Conservation (phyloP, 2,888 invertebrate genomes). For the Meta bourneti region DNA sequence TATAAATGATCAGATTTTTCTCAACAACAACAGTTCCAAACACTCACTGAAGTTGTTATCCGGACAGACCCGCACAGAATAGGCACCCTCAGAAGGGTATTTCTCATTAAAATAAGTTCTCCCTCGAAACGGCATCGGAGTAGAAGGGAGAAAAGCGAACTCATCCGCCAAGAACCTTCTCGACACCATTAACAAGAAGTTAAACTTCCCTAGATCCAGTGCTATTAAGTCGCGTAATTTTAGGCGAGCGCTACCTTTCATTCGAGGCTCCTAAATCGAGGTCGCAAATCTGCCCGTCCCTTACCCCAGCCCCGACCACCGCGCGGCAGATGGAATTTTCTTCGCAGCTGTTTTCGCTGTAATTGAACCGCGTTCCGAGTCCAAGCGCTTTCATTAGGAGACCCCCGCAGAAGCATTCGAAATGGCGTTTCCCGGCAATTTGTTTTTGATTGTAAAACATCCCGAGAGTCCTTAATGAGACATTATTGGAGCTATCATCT, state of each 20-base stretch:
- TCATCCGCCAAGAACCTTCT: not conserved
- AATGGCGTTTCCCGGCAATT: not conserved
- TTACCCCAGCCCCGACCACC: not conserved
- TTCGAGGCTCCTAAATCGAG: slow-evolving; percentile 10
- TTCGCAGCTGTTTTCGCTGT: slow-evolving; percentile 1
- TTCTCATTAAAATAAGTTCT: too few species aligned
- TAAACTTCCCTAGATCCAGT: not conserved
- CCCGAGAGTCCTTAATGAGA: not conserved
- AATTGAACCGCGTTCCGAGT: slow-evolving; percentile 27
- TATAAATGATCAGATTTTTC: too few species aligned
- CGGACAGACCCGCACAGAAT: too few species aligned
- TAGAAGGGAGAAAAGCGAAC: not conserved
- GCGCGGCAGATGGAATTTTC: slow-evolving; percentile 2
- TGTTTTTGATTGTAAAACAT: not conserved
- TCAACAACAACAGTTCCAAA: too few species aligned
- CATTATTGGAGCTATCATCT: not conserved
- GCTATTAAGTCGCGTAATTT: slow-evolving; percentile 5
- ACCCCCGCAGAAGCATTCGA: slow-evolving; percentile 6
- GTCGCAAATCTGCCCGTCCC: not conserved
- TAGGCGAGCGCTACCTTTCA: not conserved
- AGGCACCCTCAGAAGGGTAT: too few species aligned
- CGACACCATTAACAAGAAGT: slow-evolving; percentile 31
- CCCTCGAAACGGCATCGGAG: too few species aligned
- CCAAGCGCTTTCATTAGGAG: slow-evolving; percentile 11
- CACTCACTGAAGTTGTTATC: too few species aligned